phyloP scores from a whole-genome alignment of 2,113 vertebrate genomes.

The Syngnathus floridae region DNA sequence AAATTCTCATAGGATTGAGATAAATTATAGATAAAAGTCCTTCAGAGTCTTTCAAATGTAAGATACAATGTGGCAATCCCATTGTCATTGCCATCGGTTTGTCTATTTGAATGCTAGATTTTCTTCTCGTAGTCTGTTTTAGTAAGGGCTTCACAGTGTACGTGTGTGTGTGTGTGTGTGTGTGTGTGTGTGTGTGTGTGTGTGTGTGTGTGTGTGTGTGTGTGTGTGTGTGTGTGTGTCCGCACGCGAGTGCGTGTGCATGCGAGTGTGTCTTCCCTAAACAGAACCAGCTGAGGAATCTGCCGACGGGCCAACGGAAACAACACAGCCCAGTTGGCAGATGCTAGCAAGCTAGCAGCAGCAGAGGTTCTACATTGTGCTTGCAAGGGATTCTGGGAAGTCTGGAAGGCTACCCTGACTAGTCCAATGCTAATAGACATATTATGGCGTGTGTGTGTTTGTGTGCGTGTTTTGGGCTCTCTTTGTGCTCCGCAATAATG shows the following conservation, averaged over 20 bases:
- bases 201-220: not conserved
- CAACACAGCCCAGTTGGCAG: slow-evolving; percentile 37
- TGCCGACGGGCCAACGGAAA: slow-evolving; percentile 45
- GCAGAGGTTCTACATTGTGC: slow-evolving; percentile 8
- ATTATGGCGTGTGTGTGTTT: not conserved
- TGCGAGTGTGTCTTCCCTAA: slow-evolving; percentile 41
- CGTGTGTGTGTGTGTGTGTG: not conserved
- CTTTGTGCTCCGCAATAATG: not conserved
- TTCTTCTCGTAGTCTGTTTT: not conserved
- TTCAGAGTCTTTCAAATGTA: not conserved
- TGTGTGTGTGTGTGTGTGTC: not conserved
- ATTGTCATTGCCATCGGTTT: not conserved
- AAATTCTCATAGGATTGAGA: not conserved
- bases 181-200: no score
- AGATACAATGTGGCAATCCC: not conserved
- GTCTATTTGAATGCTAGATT: not conserved
- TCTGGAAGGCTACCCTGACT: not conserved
- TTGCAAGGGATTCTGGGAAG: slow-evolving; percentile 5
- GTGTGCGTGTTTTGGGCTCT: not conserved
- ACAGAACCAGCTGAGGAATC: slow-evolving; percentile 76
- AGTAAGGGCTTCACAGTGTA: not conserved
- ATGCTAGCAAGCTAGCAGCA: slow-evolving; percentile 19
- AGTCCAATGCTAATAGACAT: not conserved
- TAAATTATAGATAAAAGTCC: not conserved
- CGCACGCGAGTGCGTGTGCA: not conserved